Base-by-base conservation (phyloP, 2,797 vertebrate genomes). In the Remorina albescens region DNA sequence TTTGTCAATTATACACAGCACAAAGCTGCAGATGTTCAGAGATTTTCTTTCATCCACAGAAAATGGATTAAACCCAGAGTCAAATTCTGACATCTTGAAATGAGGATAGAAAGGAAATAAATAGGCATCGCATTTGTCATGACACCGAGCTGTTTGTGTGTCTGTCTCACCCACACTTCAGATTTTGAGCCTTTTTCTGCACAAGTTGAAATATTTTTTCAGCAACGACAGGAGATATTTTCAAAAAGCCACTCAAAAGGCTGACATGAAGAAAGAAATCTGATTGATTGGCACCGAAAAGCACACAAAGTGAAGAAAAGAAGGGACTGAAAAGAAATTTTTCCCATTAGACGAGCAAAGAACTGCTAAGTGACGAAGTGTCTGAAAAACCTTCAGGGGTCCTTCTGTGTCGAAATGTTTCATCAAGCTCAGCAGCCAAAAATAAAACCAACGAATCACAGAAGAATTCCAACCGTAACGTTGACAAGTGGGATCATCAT, bases 1-100 rank as follows among this genome's bases (percentile, higher is more conserved):
- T 46, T 8, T 8, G 39, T 2, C 16, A 46, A 9, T 9, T 47
- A 23, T 23, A 23, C 4, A 47, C n/a, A 47, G 44, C n/a, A 21
- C 32, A 23, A n/a, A 56, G n/a, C n/a, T n/a, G n/a, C n/a, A n/a
- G 11, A 28, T 26, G 8, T 53, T 57, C 63, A 46, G 21, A 62
- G 28, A 16, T 68, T 9, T 70, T 47, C 46, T 67, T 36, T 36
- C 63, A 63, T 63, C 58, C 69, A 19, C 37, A 1, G 19, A 44
- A 61, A 68, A 58, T 39, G 70, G 64, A 73, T 68, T 78, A 73
- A 72, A 78, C 7, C 7, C 41, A 8, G 47, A 66, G 46, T 36
- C 23, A 51, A 49, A 6, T 50, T 51, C 16, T 58, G 51, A 36
- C 69, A 72, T 63, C 21, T 26, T 57, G 58, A 78, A 60, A 67